Evolutionary conservation across 1,140 invertebrate genomes (phyloP).

Genomic region (Paracyclopina nana): DNA sequence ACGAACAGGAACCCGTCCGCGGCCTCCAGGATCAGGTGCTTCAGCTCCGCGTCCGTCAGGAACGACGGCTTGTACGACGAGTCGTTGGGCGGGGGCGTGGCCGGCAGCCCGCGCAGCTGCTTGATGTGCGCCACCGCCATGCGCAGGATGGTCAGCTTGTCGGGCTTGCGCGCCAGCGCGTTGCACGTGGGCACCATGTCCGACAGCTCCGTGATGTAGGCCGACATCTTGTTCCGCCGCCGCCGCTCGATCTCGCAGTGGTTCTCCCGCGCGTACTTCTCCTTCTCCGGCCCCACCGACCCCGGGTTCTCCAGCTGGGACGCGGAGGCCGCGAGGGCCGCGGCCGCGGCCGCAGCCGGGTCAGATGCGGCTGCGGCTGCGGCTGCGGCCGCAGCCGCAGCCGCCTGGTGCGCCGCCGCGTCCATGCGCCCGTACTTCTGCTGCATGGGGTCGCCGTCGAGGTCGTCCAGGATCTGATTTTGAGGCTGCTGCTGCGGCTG

Average conservation of each 20-base stretch:
- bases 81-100: constrained; percentile 36
- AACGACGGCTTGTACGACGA: constrained; percentile 96
- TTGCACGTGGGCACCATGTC: constrained; percentile 99
- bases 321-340: too few relatives aligned
- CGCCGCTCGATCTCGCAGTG: constrained; percentile 98
- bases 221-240: constrained; percentile 98
- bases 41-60: constrained; percentile 94
- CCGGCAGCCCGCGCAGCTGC: constrained; percentile 78
- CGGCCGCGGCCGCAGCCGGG: background rate
- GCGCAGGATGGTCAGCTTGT: constrained; percentile 94
- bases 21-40: constrained; percentile 94
- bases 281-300: constrained; percentile 30
- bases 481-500: too few relatives aligned
- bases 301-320: constrained; percentile 11
- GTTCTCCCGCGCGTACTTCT: constrained; percentile 49
- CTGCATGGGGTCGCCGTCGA: too few relatives aligned
- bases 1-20: constrained; percentile 99
- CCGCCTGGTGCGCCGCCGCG: too few relatives aligned
- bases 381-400: background rate
- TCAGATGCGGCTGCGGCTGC: constrained; percentile 5
- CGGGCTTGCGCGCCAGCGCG: constrained; percentile 87
- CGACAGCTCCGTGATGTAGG: constrained; percentile 96
- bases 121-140: constrained; percentile 99
- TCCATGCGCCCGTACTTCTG: too few relatives aligned
- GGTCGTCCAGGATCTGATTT: too few relatives aligned